Evolutionary conservation across 1,140 invertebrate genomes (phyloP).

Genomic region (Sarcophaga bullata): DNA sequence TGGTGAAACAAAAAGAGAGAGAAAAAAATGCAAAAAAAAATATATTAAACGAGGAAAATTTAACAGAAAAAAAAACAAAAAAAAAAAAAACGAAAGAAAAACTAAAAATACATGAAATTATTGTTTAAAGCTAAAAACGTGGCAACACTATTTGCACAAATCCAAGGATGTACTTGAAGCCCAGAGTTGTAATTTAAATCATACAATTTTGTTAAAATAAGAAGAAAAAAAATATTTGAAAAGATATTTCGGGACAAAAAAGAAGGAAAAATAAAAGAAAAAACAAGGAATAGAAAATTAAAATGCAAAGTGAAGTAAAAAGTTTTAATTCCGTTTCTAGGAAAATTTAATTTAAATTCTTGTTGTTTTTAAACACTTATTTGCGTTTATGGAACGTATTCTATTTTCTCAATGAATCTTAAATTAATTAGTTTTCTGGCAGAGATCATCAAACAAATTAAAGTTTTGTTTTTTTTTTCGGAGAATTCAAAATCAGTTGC

Average conservation of each 20-base stretch:
- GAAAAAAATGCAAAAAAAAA: not conserved
- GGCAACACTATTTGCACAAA: slow-evolving; percentile 34
- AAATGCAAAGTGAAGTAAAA: no score
- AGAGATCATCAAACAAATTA: no score
- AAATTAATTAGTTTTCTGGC: no score
- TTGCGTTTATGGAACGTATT: no score
- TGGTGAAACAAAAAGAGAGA: not conserved
- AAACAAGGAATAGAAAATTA: no score
- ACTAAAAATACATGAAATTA: not conserved
- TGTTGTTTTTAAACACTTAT: no score
- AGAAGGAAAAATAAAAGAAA: no score
- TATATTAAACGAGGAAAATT: not conserved
- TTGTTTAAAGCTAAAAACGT: slow-evolving; percentile 25
- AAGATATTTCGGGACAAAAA: no score
- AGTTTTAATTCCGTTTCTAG: not conserved
- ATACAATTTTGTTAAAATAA: not conserved
- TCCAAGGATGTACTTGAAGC: slow-evolving; percentile 32
- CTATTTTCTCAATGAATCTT: no score
- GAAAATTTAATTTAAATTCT: not conserved
- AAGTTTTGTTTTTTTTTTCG: no score
- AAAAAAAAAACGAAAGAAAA: not conserved
- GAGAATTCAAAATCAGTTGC: no score
- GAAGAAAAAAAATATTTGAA: not conserved
- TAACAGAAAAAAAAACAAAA: not conserved
- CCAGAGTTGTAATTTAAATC: slow-evolving; percentile 29